Base-by-base conservation (phyloP, 2,888 invertebrate species). In the Cosmorhoe ocellata region DNA sequence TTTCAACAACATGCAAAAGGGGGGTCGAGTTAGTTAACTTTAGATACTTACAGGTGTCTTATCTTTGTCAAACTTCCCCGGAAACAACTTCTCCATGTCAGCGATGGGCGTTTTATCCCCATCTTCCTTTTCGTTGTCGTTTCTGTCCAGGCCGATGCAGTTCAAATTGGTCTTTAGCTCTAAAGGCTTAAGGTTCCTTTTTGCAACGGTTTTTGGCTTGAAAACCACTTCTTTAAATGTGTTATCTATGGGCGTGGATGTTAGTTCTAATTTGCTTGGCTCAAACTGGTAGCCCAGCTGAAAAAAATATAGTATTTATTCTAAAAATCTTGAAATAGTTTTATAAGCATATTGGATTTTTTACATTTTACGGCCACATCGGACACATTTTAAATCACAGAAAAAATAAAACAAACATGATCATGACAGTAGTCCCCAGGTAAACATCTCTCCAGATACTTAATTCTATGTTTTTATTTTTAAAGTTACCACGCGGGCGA, bases 101-200 rank as follows among this genome's bases (percentile, higher is more conserved):
- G 74, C 81, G 0, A 84, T 81, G 0, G 88, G 85, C 0, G 84
- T 84, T 43, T 71, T 77, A 28, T 87, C 87, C 1, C 64, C 67
- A 8, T 83, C 82, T 14, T 83, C 83, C 11, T 87, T 91, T 51
- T 92, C 92, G 61, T 90, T 92, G 48, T 91, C 92, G 56, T 91
- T 91, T 31, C 61, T 58, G 40, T 87, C 89, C 61, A 87, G 48
- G 13, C 63, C 75, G 2, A 81, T 73, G 58, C 67, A 77, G 58
- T 87, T 83, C 77, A 92, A 63, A 76, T 90, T 88, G 1, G 85
- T 87, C 74, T 91, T 92, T 48, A 92, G 71, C 52, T 92, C 92
- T 47, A 92, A 63, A 0, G 92, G 92, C 70, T 92, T 91, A 32
- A 92, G 76, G 66, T 83, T 90, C 62, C 79, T 52, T 70, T 85